Evolutionary conservation across 1,140 invertebrate genomes (phyloP), one percentile per base, ranked within the genome.

Genomic region (Scaptomyza montana): DNA sequence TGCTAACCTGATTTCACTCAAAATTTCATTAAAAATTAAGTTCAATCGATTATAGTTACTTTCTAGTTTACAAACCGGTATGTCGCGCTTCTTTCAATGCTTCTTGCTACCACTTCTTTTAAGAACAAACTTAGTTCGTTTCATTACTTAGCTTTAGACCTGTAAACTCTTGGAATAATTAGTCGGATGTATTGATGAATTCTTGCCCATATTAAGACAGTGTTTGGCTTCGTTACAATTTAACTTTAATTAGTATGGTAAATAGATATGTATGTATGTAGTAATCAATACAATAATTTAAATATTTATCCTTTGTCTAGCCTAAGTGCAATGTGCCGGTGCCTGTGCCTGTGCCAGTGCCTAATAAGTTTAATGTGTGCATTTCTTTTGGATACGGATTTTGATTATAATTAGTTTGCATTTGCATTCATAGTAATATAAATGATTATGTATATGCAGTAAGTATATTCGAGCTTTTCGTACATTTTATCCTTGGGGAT

Each of bases 201-300:
- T 41, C 21, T 28, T 21, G 56, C 25, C 56, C 43, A 46, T 46
- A 13, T 21, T 16, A 49, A n/a, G 57, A 69, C 28, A 36, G 30
- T 9, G 39, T 13, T 62, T 62, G 36, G 47, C 49, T 72, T 89
- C 82, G 82, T 87, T 87, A 82, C 57, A 41, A 62, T 43, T 87
- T 86, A 76, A 87, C 75, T 87, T 86, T 86, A 87, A 86, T 86
- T 86, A 87, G 82, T 86, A 89, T 25, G 49, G 62, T 70, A 66
- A 33, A 55, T 67, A 60, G 73, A 60, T 87, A 56, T 63, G 51
- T 51, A 78, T 76, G 67, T 87, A 89, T 33, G 30, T 89, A 77
- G 84, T 79, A 81, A 80, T 87, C 72, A 75, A 89, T 77, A 72
- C 39, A 89, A 90, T 89, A 80, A 87, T 89, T 86, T 87, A 89